Percentiles rank a stretch among this genome's conserved stretches.
These are phyloP conservation scores for Galaxias olidus DNA, from an alignment of 2,797 vertebrate species.

Conservation along the genomic window DNA sequence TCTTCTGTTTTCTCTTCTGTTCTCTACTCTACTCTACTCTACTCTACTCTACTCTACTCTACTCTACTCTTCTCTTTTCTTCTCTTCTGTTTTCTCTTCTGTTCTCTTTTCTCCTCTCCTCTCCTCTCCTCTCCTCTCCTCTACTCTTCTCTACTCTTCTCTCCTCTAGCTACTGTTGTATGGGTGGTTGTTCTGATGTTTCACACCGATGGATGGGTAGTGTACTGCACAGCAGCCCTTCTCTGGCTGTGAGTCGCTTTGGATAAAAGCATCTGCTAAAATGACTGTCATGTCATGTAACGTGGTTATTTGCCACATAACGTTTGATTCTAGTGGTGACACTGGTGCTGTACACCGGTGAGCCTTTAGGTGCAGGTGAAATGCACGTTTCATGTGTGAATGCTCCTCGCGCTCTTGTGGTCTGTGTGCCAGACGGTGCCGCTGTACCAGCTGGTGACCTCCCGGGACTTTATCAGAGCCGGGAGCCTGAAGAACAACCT, in stretches of 20 bases:
- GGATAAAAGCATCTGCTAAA: too few species aligned
- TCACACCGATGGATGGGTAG: too few species aligned
- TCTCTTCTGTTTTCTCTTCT: not conserved
- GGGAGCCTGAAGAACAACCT: constrained; percentile 81
- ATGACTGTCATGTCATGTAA: too few species aligned
- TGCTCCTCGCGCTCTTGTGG: not conserved
- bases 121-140: not conserved
- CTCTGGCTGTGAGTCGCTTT: too few species aligned
- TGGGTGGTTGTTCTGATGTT: not conserved
- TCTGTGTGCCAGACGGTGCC: constrained; percentile 74
- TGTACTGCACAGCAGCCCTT: too few species aligned
- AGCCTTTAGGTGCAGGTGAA: too few species aligned
- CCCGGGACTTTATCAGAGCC: constrained; percentile 73
- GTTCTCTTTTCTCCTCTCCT: not conserved
- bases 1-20: not conserved
- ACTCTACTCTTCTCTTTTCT: too few species aligned
- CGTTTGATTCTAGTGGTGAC: too few species aligned
- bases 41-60: not conserved
- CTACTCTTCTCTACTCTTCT: not conserved
- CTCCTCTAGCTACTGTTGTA: not conserved
- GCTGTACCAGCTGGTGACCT: constrained; percentile 84
- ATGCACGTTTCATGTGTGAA: constrained; percentile 3
- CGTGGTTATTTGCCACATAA: too few species aligned
- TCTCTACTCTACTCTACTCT: not conserved
- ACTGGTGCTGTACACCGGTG: too few species aligned